phyloP scores from a whole-genome alignment of 2,797 vertebrate species.

The Spinus pinus region DNA sequence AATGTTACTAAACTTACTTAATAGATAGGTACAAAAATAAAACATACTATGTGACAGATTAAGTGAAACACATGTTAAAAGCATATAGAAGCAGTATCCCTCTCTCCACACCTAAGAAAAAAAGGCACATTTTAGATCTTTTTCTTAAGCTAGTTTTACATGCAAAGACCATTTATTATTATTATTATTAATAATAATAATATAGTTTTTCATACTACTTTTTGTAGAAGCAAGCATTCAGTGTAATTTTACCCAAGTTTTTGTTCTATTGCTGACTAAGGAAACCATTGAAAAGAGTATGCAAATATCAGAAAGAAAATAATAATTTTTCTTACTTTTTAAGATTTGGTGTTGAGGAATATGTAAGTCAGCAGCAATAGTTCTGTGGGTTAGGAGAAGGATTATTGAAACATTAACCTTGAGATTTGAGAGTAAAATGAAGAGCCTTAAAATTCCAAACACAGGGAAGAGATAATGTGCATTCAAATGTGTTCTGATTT shows the following conservation, averaged over 20 bases:
- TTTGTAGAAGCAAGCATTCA: neutral
- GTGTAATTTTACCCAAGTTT: neutral
- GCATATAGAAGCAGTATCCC: neutral
- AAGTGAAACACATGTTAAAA: neutral
- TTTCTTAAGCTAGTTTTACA: neutral
- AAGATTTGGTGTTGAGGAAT: neutral
- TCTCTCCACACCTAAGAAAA: neutral
- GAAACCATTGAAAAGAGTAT: neutral
- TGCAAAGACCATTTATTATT: neutral
- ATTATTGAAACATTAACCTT: neutral
- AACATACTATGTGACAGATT: neutral
- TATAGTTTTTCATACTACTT: neutral
- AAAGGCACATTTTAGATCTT: rapidly evolving
- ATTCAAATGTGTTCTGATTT: neutral
- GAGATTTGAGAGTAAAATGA: neutral
- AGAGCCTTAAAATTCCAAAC: neutral
- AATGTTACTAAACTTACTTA: neutral
- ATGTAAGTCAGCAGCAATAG: neutral
- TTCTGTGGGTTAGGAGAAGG: neutral
- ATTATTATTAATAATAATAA: neutral
- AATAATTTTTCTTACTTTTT: neutral
- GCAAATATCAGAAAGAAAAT: neutral
- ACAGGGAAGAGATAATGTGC: neutral
- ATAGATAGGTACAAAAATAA: neutral
- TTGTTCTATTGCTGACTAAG: neutral